Conservation (phyloP, 2,888 invertebrate species). For the Argyra leucocephala region DNA sequence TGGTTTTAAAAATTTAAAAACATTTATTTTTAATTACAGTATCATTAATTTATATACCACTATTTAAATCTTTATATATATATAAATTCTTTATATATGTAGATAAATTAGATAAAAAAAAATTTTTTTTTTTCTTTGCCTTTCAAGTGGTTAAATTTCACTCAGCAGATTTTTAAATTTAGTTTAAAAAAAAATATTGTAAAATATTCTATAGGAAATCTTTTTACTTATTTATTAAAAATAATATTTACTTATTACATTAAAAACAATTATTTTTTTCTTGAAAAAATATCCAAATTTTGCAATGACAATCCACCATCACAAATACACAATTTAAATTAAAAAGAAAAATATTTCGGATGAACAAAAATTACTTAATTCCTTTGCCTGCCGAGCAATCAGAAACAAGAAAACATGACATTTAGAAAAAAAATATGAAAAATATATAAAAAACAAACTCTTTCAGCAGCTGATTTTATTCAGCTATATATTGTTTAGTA, state of each 20-base stretch:
- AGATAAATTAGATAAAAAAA: too few species aligned
- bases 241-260: not conserved
- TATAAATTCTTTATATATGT: too few species aligned
- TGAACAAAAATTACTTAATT: not conserved
- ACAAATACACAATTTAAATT: not conserved
- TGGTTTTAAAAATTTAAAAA: not conserved
- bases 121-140: not conserved
- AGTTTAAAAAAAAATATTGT: not conserved
- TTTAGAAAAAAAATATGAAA: not conserved
- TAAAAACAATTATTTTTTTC: not conserved
- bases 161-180: not conserved
- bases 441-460: not conserved
- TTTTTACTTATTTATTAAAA: not conserved
- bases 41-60: not conserved
- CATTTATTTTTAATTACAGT: not conserved
- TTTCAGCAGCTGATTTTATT: not conserved
- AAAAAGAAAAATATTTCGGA: not conserved
- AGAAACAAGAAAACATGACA: not conserved
- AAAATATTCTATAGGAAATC: not conserved
- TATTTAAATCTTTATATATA: not conserved
- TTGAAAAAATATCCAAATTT: not conserved
- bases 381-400: not conserved
- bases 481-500: not conserved
- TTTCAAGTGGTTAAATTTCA: not conserved
- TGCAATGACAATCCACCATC: not conserved